Conservation (phyloP, 2,888 invertebrate genomes). For the Amiota minor region DNA sequence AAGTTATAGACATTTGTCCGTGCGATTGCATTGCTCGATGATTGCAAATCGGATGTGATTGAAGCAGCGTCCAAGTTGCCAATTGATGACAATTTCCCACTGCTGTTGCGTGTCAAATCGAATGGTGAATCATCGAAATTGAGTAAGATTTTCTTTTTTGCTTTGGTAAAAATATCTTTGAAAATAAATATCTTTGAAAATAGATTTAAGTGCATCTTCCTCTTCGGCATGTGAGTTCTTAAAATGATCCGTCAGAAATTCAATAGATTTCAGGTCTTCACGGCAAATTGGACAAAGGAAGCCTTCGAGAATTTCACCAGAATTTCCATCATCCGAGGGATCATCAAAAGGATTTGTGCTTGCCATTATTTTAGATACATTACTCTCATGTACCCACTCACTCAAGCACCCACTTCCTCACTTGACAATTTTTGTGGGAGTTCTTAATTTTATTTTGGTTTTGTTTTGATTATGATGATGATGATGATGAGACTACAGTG, state of each 20-base stretch:
- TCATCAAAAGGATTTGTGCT: slow-evolving; percentile 68
- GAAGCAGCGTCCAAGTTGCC: neutral
- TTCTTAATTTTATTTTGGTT: neutral
- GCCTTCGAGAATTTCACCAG: slow-evolving; percentile 85
- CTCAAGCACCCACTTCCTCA: too few species aligned
- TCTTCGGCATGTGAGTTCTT: slow-evolving; percentile 91
- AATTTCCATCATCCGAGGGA: slow-evolving; percentile 70
- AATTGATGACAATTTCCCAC: slow-evolving; percentile 68
- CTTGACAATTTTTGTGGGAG: slow-evolving; percentile 15
- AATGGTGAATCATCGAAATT: slow-evolving; percentile 80
- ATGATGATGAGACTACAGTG: neutral
- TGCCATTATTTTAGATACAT: slow-evolving; percentile 45
- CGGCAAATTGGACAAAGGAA: slow-evolving; percentile 97
- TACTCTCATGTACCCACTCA: neutral
- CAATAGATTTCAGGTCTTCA: slow-evolving; percentile 88
- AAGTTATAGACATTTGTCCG: slow-evolving; percentile 64
- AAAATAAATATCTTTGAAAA: slow-evolving; percentile 83
- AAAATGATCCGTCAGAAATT: slow-evolving; percentile 89
- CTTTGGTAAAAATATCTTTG: slow-evolving; percentile 89
- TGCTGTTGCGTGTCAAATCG: slow-evolving; percentile 78
- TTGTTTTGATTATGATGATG: too few species aligned
- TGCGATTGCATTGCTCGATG: slow-evolving; percentile 53
- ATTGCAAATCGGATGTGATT: slow-evolving; percentile 16
- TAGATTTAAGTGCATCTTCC: slow-evolving; percentile 84
- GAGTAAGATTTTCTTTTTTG: slow-evolving; percentile 87